Conservation (phyloP, 2,113 vertebrate genomes). For the Eupsittula cactorum region DNA sequence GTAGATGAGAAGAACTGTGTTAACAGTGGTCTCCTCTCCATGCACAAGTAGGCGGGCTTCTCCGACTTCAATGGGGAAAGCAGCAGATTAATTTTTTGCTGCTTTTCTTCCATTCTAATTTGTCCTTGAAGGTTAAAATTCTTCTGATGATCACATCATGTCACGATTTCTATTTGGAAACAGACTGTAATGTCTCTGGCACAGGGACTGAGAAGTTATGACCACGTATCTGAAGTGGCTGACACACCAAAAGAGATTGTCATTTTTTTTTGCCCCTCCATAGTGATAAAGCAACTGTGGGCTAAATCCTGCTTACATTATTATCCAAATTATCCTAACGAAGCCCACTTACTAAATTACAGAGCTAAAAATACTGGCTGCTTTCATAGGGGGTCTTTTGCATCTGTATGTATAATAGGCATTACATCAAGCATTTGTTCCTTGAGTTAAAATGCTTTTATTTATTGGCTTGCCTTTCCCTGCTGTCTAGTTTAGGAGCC, state of each 20-base stretch:
- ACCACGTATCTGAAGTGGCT: neutral
- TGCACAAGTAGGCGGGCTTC: neutral
- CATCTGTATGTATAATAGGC: neutral
- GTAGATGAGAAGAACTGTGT: neutral
- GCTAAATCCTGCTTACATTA: neutral
- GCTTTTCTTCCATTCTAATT: neutral
- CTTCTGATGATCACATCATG: slow-evolving; percentile 39
- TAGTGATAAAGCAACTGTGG: neutral
- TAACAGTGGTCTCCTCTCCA: neutral
- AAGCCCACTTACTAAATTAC: neutral
- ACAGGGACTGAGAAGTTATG: neutral
- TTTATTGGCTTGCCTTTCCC: neutral
- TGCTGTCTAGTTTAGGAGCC: neutral
- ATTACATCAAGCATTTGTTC: neutral
- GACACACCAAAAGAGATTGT: neutral
- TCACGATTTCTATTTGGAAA: slow-evolving; percentile 43
- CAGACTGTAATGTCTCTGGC: neutral
- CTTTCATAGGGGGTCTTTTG: neutral
- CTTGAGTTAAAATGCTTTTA: neutral
- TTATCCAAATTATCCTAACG: neutral
- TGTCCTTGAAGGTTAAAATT: slow-evolving; percentile 35
- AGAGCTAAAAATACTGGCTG: neutral
- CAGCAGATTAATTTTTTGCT: slow-evolving; percentile 1
- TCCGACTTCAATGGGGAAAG: neutral
- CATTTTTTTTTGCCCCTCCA: neutral